Evolutionary conservation across 2,113 vertebrate species (phyloP).

Genomic region (Tricholaema leucomelas): DNA sequence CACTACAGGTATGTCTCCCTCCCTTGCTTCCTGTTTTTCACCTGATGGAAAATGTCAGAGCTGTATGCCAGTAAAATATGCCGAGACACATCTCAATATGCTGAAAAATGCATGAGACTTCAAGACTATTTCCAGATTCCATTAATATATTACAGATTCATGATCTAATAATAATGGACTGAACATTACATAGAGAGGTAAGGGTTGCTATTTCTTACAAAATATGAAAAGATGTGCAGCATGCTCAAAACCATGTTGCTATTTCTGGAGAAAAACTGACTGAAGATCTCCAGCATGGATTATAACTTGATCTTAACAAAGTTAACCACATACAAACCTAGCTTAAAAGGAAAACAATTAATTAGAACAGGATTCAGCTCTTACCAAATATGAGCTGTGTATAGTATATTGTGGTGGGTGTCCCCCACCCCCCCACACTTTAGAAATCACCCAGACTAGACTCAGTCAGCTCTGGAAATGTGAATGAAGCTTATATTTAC

Average conservation of each 20-base stretch:
- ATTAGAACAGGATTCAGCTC: neutral
- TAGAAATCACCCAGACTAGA: no score
- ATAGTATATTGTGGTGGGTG: no score
- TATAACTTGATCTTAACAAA: neutral
- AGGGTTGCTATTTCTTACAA: neutral
- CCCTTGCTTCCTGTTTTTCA: neutral
- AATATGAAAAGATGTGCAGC: neutral
- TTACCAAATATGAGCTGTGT: neutral
- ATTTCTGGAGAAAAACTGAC: neutral
- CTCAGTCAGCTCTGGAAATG: no score
- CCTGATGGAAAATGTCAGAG: conserved; percentile 28
- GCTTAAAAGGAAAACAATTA: neutral
- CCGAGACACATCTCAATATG: conserved; percentile 9
- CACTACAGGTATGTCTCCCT: neutral
- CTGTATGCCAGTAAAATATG: conserved; percentile 12
- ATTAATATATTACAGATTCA: conserved; percentile 28
- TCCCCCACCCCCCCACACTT: no score
- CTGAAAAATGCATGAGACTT: conserved; percentile 50
- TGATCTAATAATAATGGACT: neutral
- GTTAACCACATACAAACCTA: neutral
- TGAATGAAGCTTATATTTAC: no score
- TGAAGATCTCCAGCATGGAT: neutral
- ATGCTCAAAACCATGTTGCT: neutral
- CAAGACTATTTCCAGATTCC: conserved; percentile 27
- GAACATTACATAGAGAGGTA: neutral